phyloP scores from a whole-genome alignment of 2,113 vertebrate species.

The Podiceps cristatus region DNA sequence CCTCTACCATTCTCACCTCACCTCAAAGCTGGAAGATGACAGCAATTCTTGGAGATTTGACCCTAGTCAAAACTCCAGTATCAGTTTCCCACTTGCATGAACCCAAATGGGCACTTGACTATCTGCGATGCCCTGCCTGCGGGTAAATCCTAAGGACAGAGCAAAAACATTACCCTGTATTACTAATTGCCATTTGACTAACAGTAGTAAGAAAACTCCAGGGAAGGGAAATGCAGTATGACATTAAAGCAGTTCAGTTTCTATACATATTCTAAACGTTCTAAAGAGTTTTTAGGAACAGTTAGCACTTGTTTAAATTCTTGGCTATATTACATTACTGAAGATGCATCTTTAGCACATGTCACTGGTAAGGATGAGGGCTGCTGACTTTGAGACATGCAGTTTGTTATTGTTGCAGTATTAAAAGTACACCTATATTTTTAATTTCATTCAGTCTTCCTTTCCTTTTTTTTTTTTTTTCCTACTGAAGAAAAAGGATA shows the following conservation, averaged over 20 bases:
- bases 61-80: neutral
- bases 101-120: neutral
- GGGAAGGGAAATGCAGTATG: neutral
- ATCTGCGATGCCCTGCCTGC: neutral
- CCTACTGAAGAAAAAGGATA: neutral
- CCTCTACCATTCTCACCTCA: neutral
- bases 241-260: neutral
- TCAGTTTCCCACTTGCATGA: neutral
- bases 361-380: neutral
- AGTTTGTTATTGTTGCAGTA: neutral
- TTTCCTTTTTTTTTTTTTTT: neutral
- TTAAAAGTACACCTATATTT: neutral
- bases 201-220: neutral
- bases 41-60: neutral
- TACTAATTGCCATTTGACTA: neutral
- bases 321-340: neutral
- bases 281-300: neutral
- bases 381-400: neutral
- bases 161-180: neutral
- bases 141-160: neutral
- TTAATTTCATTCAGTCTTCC: neutral
- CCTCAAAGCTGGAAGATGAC: neutral
- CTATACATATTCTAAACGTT: neutral
- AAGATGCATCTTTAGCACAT: neutral
- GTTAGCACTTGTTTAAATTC: neutral